A percentile compares a stretch with the other conserved stretches of the same genome.
phyloP scores from a whole-genome alignment of 2,797 vertebrate species.

The Micromesistius poutassou region DNA sequence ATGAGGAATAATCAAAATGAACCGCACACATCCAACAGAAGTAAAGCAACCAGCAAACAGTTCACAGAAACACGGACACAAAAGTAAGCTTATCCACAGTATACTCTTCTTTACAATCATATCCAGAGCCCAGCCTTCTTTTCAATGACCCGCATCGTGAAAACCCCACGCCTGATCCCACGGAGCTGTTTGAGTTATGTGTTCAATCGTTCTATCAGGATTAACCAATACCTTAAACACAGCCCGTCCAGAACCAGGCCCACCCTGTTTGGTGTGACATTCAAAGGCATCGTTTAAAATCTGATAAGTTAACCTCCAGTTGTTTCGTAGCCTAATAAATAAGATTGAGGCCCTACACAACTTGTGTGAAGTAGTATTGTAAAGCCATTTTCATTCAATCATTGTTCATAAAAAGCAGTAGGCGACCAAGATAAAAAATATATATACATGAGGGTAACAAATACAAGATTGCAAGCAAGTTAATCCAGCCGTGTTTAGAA shows the following conservation, averaged over 20 bases:
- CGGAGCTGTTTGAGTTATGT: neutral
- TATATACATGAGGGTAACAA: neutral
- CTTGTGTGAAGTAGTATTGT: neutral
- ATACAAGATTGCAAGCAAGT: neutral
- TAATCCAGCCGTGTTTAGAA: neutral
- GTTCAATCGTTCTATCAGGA: neutral
- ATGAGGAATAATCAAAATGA: conserved; percentile 69
- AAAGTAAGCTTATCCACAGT: conserved; percentile 15
- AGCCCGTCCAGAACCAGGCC: neutral
- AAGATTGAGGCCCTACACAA: neutral
- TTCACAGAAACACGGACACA: conserved; percentile 27
- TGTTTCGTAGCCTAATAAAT: neutral
- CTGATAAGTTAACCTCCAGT: neutral
- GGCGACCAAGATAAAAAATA: neutral
- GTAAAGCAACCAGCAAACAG: conserved; percentile 38
- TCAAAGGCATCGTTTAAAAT: neutral
- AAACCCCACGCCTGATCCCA: neutral
- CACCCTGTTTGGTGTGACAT: neutral
- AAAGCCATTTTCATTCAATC: neutral
- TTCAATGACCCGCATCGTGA: conserved; percentile 32
- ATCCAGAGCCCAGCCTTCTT: conserved; percentile 17
- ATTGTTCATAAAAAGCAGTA: neutral
- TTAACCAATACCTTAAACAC: neutral
- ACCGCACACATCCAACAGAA: conserved; percentile 56
- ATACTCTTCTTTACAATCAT: conserved; percentile 7